Conservation (phyloP, 2,113 vertebrate species). For the Lamprologus lemairii region DNA sequence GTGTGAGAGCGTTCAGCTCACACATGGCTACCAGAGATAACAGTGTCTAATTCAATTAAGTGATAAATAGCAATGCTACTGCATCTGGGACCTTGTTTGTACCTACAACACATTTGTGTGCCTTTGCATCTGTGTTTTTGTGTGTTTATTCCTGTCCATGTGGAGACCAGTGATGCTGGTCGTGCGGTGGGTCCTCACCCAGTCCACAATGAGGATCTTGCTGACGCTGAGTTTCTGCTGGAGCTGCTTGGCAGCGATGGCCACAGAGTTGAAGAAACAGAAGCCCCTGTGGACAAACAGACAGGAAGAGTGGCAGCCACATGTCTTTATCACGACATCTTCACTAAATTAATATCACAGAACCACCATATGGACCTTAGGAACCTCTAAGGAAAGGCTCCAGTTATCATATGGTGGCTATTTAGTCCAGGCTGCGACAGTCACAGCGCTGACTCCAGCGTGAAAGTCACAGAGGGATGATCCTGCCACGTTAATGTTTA, state of each 20-base stretch:
- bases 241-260: conserved; percentile 83
- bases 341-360: conserved; percentile 27
- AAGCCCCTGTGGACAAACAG: conserved; percentile 77
- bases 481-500: conserved; percentile 13
- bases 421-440: conserved; percentile 17
- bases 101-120: background rate
- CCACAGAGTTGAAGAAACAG: conserved; percentile 93
- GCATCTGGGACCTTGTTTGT: background rate
- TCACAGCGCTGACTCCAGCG: background rate
- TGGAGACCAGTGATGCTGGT: conserved; percentile 7
- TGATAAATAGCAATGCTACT: conserved; percentile 42
- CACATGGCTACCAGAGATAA: conserved; percentile 34
- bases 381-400: conserved; percentile 28
- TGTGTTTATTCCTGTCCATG: background rate
- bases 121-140: background rate
- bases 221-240: conserved; percentile 75
- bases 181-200: conserved; percentile 73
- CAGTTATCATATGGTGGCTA: background rate
- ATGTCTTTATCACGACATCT: conserved; percentile 46
- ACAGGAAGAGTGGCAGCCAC: conserved; percentile 34
- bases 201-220: conserved; percentile 94
- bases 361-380: conserved; percentile 29
- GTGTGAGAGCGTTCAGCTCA: background rate
- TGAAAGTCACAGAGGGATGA: background rate
- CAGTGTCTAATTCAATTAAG: conserved; percentile 3